These are phyloP conservation scores for Lindbergichthys nudifrons DNA, from an alignment of 2,797 vertebrate species.

Conservation along the genomic window DNA sequence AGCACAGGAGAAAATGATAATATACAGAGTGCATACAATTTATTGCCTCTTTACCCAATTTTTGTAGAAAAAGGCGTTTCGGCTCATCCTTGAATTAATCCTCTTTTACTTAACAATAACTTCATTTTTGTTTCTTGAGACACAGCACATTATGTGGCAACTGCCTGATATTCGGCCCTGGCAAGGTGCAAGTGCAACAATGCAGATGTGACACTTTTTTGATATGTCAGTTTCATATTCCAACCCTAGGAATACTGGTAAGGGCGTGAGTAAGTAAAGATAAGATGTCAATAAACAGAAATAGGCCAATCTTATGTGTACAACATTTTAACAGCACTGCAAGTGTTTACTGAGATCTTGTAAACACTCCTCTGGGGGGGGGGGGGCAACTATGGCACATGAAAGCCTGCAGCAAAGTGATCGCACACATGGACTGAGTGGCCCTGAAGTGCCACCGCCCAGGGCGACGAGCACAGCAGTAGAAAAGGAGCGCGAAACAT, in stretches of 20 bases:
- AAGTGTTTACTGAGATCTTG: constrained; percentile 51
- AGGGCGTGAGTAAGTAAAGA: constrained; percentile 8
- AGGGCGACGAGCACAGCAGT: constrained; percentile 11
- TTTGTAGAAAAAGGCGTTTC: constrained; percentile 3
- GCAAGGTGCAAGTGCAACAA: constrained; percentile 35
- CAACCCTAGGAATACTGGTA: constrained; percentile 1
- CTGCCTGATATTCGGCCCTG: constrained; percentile 6
- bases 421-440: constrained; percentile 32
- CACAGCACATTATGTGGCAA: constrained; percentile 38
- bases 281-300: constrained; percentile 19
- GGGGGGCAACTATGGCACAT: constrained; percentile 33
- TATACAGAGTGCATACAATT: constrained; percentile 8
- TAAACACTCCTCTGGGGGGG: constrained; percentile 54
- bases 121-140: constrained; percentile 35
- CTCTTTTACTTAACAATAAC: constrained; percentile 16
- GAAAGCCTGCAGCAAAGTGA: constrained; percentile 54
- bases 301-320: neutral
- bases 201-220: neutral
- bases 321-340: constrained; percentile 12
- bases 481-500: constrained; percentile 52
- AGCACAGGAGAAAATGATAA: constrained; percentile 26
- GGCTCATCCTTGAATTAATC: neutral
- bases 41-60: constrained; percentile 4
- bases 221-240: constrained; percentile 10
- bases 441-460: constrained; percentile 48